Evolutionary conservation across 2,113 vertebrate genomes (phyloP).

Genomic region (Esox niger): DNA sequence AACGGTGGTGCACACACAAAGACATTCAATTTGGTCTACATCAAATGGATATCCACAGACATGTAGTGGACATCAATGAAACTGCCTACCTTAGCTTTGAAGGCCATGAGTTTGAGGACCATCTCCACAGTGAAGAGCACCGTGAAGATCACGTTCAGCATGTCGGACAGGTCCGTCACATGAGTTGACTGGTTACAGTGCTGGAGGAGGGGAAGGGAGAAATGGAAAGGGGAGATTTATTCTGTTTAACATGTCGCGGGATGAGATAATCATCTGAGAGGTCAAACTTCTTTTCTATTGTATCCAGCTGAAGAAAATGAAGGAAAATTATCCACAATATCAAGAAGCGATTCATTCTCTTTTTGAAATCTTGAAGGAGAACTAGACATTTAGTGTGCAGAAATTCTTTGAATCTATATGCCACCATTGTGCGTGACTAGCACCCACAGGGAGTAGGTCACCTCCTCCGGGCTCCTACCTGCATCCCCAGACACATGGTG

Average conservation of each 20-base stretch:
- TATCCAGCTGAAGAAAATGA: too few species aligned
- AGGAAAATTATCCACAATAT: not conserved
- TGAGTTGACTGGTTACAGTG: constrained; percentile 89
- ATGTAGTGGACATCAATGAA: not conserved
- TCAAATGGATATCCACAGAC: too few species aligned
- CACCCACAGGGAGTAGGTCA: too few species aligned
- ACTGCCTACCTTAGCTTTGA: constrained; percentile 85
- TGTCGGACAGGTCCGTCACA: constrained; percentile 85
- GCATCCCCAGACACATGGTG: constrained; percentile 93
- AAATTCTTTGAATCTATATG: too few species aligned
- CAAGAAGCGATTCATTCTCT: not conserved
- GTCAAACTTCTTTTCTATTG: too few species aligned
- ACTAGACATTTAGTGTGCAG: too few species aligned
- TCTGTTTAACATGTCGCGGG: not conserved
- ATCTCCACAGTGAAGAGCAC: constrained; percentile 90
- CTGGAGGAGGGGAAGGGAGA: constrained; percentile 54
- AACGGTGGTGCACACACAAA: too few species aligned
- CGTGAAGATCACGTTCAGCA: constrained; percentile 89
- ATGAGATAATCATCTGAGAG: too few species aligned
- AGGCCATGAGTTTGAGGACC: constrained; percentile 86
- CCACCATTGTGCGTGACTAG: too few species aligned
- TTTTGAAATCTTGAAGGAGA: too few species aligned
- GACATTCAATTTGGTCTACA: too few species aligned
- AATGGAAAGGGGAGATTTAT: not conserved
- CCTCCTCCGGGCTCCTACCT: constrained; percentile 68